Evolutionary conservation across 1,140 invertebrate species (phyloP).

Genomic region (Anastrepha obliqua): DNA sequence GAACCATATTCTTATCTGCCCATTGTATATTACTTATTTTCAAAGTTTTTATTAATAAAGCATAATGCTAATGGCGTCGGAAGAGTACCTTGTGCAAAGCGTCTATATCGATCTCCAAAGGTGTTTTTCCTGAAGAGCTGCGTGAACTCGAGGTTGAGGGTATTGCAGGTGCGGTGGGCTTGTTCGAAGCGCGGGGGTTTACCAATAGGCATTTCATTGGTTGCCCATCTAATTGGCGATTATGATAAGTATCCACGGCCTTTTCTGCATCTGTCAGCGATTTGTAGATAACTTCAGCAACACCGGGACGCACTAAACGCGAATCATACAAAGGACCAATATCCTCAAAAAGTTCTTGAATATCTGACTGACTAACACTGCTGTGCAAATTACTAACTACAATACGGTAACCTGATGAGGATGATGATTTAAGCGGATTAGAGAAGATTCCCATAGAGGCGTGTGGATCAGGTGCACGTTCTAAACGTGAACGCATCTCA

Average conservation of each 20-base stretch:
- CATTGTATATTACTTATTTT: constrained; percentile 21
- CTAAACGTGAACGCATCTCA: constrained; percentile 68
- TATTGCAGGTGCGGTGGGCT: constrained; percentile 77
- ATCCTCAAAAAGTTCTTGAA: constrained; percentile 94
- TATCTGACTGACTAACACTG: constrained; percentile 91
- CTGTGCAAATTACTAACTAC: constrained; percentile 91
- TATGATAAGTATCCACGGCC: constrained; percentile 94
- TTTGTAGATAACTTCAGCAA: constrained; percentile 92
- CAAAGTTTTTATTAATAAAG: constrained; percentile 12
- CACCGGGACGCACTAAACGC: constrained; percentile 87
- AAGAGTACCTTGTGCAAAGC: constrained; percentile 61
- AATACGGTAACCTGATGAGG: constrained; percentile 82
- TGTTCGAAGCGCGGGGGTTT: constrained; percentile 81
- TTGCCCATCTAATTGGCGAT: constrained; percentile 90
- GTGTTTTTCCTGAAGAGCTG: constrained; percentile 56
- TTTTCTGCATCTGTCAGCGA: constrained; percentile 88
- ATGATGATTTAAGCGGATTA: constrained; percentile 70
- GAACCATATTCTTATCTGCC: background rate
- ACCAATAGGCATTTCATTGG: constrained; percentile 88
- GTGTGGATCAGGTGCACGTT: constrained; percentile 72
- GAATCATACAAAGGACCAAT: constrained; percentile 90
- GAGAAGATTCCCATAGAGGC: constrained; percentile 76
- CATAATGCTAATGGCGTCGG: constrained; percentile 57
- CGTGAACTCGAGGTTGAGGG: constrained; percentile 38
- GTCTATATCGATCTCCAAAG: constrained; percentile 62